phyloP scores from a whole-genome alignment of 2,113 vertebrate species.

The Thamnaconus septentrionalis region DNA sequence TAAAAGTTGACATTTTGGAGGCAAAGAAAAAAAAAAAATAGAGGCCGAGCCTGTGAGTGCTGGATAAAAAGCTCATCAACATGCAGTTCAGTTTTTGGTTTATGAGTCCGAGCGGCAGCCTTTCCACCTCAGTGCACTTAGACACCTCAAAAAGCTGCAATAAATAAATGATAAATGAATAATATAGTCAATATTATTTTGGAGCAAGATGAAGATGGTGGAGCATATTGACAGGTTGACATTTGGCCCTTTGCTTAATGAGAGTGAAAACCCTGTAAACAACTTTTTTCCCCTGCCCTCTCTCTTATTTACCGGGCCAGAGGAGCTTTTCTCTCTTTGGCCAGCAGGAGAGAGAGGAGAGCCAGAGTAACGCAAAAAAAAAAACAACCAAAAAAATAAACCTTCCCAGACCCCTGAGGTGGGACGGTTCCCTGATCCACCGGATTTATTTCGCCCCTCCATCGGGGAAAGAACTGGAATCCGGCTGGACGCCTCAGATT shows the following conservation, averaged over 20 bases:
- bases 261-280: slow-evolving; percentile 54
- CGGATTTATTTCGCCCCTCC: too few relatives aligned
- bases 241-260: slow-evolving; percentile 52
- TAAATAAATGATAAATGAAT: too few relatives aligned
- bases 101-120: slow-evolving; percentile 28
- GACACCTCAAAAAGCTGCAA: slow-evolving; percentile 27
- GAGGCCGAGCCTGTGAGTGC: too few relatives aligned
- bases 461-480: too few relatives aligned
- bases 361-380: too few relatives aligned
- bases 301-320: not conserved
- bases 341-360: not conserved
- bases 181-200: too few relatives aligned
- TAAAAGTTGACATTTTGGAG: too few relatives aligned
- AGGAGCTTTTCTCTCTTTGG: slow-evolving; percentile 2
- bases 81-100: slow-evolving; percentile 36
- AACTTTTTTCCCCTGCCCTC: slow-evolving; percentile 24
- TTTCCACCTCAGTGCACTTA: slow-evolving; percentile 23
- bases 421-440: too few relatives aligned
- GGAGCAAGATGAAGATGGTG: slow-evolving; percentile 10
- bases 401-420: too few relatives aligned
- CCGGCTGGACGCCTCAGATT: too few relatives aligned
- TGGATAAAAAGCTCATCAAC: slow-evolving; percentile 15
- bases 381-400: too few relatives aligned
- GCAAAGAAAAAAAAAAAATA: too few relatives aligned
- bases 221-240: slow-evolving; percentile 47